Conservation (phyloP, 1,140 invertebrate species). For the Heliothis virescens region DNA sequence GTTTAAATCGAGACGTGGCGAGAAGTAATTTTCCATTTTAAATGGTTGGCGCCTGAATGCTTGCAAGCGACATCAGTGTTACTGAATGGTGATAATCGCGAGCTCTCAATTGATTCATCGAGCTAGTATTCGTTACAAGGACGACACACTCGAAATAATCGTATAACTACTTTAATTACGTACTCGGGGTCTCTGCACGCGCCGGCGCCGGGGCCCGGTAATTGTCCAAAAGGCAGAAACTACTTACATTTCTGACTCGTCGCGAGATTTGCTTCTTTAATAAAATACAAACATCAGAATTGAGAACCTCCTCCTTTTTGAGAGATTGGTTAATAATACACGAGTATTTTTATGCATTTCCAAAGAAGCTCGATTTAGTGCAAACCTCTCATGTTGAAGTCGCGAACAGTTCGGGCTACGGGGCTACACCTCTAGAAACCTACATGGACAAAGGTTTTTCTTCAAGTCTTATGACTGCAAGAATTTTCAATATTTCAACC, state of each 20-base stretch:
- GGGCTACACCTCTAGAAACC: no score
- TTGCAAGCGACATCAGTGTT: constrained; percentile 42
- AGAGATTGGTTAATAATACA: no score
- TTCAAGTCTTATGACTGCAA: no score
- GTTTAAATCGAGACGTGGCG: constrained; percentile 3
- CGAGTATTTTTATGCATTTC: no score
- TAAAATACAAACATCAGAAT: no score
- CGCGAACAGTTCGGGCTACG: no score
- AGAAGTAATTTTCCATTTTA: constrained; percentile 4
- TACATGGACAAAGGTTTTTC: no score
- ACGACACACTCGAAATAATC: constrained; percentile 54
- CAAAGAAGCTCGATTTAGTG: not conserved
- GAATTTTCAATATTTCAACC: not conserved
- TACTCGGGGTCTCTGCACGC: constrained; percentile 28
- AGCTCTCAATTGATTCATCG: constrained; percentile 58
- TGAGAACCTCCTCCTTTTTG: no score
- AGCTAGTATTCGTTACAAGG: constrained; percentile 62
- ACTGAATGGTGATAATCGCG: constrained; percentile 54
- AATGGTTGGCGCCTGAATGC: constrained; percentile 17
- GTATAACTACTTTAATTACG: constrained; percentile 41
- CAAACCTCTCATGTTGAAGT: not conserved
- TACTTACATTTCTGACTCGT: no score
- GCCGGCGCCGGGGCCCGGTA: constrained; percentile 5
- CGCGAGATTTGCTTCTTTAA: no score
- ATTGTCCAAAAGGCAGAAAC: constrained; percentile 9